These are phyloP conservation scores for Scytalopus superciliaris DNA, from an alignment of 2,113 vertebrate genomes.

Conservation along the genomic window DNA sequence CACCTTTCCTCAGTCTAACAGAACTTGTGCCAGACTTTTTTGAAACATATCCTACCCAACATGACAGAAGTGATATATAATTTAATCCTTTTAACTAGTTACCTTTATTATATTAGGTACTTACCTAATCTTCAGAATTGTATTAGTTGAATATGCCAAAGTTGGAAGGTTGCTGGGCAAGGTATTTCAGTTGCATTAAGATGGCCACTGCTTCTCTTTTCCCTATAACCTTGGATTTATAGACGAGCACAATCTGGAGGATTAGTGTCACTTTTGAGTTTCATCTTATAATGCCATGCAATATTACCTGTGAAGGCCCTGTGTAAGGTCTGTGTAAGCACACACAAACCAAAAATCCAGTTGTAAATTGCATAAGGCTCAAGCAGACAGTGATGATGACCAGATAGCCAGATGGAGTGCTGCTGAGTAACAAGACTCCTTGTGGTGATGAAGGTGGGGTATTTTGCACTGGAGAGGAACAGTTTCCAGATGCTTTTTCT, in stretches of 20 bases:
- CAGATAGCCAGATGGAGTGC: rapidly evolving
- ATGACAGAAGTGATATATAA: neutral
- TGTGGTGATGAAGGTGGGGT: rapidly evolving
- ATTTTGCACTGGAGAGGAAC: neutral
- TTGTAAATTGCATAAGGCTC: neutral
- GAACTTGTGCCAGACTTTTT: neutral
- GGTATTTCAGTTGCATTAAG: neutral
- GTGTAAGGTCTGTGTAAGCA: neutral
- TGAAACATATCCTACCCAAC: neutral
- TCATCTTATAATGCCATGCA: neutral
- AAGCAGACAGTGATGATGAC: neutral
- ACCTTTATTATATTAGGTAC: neutral
- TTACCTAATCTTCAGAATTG: neutral
- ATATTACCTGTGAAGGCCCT: neutral
- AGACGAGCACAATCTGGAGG: neutral
- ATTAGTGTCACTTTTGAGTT: neutral
- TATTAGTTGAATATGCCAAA: neutral
- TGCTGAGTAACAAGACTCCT: neutral
- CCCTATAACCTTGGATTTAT: neutral
- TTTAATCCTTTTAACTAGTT: neutral
- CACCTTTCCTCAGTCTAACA: neutral
- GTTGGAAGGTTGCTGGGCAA: neutral
- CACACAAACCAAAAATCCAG: neutral
- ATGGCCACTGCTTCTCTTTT: neutral
- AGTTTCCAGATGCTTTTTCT: neutral